Percentiles rank a stretch among this genome's conserved stretches.
Evolutionary conservation across 2,888 invertebrate species (phyloP).

Genomic region (Aricia artaxerxes): DNA sequence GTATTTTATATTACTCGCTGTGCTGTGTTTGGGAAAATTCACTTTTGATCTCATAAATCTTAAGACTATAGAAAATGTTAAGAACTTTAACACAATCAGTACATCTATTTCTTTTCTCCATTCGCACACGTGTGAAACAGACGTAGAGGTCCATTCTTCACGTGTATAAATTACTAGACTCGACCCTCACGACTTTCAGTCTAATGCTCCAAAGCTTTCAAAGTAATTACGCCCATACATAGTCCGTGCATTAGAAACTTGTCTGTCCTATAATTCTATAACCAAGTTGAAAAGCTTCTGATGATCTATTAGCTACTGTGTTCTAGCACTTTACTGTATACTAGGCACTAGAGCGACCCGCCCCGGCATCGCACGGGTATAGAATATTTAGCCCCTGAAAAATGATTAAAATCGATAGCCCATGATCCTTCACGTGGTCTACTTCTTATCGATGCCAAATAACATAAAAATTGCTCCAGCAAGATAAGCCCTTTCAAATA

Average conservation of each 20-base stretch:
- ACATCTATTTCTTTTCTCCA: not conserved
- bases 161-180: slow-evolving; percentile 7
- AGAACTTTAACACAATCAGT: not conserved
- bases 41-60: not conserved
- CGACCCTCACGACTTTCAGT: slow-evolving; percentile 6
- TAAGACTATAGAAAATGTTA: not conserved
- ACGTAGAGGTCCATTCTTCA: not conserved
- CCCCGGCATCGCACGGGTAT: too few species aligned
- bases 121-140: not conserved
- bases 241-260: slow-evolving; percentile 24
- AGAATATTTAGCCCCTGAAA: too few species aligned
- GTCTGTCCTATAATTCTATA: not conserved
- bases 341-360: too few species aligned
- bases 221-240: slow-evolving; percentile 16
- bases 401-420: too few species aligned
- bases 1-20: too few species aligned
- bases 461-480: too few species aligned
- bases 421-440: too few species aligned
- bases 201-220: slow-evolving; percentile 6
- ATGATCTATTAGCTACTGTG: not conserved
- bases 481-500: too few species aligned
- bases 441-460: too few species aligned
- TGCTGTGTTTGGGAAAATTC: not conserved
- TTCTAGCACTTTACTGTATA: not conserved
- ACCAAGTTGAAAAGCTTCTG: slow-evolving; percentile 9